phyloP scores from a whole-genome alignment of 2,888 invertebrate species.

The Cryptus viduatorius region DNA sequence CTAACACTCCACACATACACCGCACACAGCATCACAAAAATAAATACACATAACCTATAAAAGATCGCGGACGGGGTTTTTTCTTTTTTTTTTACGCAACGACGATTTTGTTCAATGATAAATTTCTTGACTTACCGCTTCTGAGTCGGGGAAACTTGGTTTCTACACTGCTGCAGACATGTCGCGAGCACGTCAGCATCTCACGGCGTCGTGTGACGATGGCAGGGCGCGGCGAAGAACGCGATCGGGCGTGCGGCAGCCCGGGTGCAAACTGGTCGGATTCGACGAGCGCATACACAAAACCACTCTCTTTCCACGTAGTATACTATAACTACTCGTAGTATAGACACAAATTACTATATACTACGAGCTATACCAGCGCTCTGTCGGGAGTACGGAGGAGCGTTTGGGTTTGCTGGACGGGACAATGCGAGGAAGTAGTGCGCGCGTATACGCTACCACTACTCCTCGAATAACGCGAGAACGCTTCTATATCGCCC shows the following conservation, averaged over 20 bases:
- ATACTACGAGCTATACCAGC: background rate
- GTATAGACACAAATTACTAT: constrained; percentile 15
- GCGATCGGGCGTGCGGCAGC: constrained; percentile 66
- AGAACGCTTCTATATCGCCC: constrained; percentile 21
- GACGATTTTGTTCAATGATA: background rate
- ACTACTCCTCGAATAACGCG: background rate
- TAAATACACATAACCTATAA: constrained; percentile 52
- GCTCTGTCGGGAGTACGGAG: constrained; percentile 1
- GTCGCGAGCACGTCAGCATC: constrained; percentile 81
- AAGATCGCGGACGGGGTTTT: background rate
- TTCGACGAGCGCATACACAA: constrained; percentile 60
- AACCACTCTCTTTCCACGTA: constrained; percentile 24
- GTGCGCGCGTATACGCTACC: background rate
- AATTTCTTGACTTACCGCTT: constrained; percentile 75
- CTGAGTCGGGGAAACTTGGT: constrained; percentile 74
- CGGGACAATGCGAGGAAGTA: background rate
- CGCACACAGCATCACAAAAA: background rate
- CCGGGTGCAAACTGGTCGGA: constrained; percentile 66
- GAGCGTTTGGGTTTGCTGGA: constrained; percentile 6
- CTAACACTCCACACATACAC: background rate
- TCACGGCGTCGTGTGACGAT: constrained; percentile 76
- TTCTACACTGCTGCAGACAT: constrained; percentile 77
- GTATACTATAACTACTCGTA: constrained; percentile 8
- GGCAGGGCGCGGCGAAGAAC: constrained; percentile 66
- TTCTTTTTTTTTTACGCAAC: background rate